A percentile compares a stretch with the other conserved stretches of the same genome.
Evolutionary conservation across 2,797 vertebrate genomes (phyloP).

Genomic region (Pagetopsis macropterus): DNA sequence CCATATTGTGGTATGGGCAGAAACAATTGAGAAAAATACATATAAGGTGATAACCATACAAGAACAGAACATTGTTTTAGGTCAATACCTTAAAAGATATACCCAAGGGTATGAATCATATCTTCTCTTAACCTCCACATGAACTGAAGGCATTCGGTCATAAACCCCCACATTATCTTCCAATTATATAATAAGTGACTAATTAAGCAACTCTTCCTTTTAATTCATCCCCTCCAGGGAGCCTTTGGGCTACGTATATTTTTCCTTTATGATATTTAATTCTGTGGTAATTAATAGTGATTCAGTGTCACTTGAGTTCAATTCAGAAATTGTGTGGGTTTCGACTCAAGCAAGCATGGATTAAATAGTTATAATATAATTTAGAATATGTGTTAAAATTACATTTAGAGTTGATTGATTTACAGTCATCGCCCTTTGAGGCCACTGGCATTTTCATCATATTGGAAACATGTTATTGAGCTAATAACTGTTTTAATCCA

Average conservation of each 20-base stretch:
- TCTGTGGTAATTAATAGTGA: constrained; percentile 36
- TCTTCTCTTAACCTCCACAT: background rate
- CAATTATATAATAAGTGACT: constrained; percentile 39
- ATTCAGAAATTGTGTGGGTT: background rate
- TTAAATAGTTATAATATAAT: background rate
- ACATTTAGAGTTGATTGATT: background rate
- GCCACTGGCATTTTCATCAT: constrained; percentile 15
- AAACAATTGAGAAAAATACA: background rate
- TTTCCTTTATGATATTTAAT: constrained; percentile 26
- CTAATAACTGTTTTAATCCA: constrained; percentile 5
- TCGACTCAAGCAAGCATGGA: background rate
- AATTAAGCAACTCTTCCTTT: constrained; percentile 33
- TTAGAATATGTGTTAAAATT: constrained; percentile 1
- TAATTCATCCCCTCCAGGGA: constrained; percentile 30
- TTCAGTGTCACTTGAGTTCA: constrained; percentile 17
- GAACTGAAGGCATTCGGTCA: background rate
- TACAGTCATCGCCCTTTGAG: background rate
- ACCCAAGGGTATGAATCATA: background rate
- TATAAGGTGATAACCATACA: background rate
- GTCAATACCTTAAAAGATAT: background rate
- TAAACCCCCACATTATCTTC: constrained; percentile 5
- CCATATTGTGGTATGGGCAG: background rate
- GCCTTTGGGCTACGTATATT: constrained; percentile 28
- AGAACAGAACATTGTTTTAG: background rate
- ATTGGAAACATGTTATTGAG: background rate